Evolutionary conservation across 2,888 invertebrate species (phyloP).

Genomic region (Anaspis maculata): DNA sequence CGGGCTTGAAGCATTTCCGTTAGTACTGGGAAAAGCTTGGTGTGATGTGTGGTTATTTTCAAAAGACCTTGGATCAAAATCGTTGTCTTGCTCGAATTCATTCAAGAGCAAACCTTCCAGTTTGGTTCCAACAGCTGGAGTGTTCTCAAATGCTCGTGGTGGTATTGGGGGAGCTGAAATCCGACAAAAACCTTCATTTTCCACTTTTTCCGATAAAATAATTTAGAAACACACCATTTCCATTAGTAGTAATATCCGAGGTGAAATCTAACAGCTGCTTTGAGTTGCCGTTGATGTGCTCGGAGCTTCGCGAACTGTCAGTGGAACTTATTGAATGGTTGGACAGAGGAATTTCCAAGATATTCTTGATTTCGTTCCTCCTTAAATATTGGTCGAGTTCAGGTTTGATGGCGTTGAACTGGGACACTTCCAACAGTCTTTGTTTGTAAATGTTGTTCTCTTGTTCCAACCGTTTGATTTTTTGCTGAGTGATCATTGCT

Average conservation of each 20-base stretch:
- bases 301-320: conserved; percentile 19
- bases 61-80: conserved; percentile 83
- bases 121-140: conserved; percentile 67
- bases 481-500: conserved; percentile 68
- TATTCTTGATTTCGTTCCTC: conserved; percentile 46
- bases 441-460: conserved; percentile 78
- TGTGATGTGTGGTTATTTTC: conserved; percentile 55
- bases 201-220: no score
- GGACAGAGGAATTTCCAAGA: conserved; percentile 41
- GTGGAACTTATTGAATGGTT: conserved; percentile 25
- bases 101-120: conserved; percentile 68
- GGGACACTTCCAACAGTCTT: conserved; percentile 62
- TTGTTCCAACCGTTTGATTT: conserved; percentile 78
- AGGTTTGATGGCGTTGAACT: conserved; percentile 44
- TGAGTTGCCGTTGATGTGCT: conserved; percentile 19
- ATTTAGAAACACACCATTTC: no score
- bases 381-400: conserved; percentile 47
- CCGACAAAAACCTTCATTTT: conserved; percentile 1
- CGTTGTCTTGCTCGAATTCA: conserved; percentile 65
- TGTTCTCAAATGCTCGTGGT: conserved; percentile 42
- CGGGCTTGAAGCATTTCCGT: conserved; percentile 42
- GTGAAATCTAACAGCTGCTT: conserved; percentile 8
- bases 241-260: conserved; percentile 29
- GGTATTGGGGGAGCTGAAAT: conserved; percentile 44
- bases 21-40: conserved; percentile 30